phyloP scores from a whole-genome alignment of 2,888 invertebrate species.

The Scaptomyza flava region DNA sequence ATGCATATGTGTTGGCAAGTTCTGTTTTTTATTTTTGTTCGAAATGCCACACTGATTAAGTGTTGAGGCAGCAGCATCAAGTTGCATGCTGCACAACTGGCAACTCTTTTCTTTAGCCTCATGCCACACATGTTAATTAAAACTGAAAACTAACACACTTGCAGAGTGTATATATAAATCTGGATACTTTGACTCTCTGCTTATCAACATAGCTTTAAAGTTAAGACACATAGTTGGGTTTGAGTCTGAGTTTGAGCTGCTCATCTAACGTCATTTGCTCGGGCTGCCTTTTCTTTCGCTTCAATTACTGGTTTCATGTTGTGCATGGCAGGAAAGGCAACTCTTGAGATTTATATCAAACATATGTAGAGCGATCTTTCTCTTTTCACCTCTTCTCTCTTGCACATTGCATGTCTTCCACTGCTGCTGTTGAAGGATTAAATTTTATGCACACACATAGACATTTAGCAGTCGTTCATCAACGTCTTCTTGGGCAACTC shows the following conservation, averaged over 20 bases:
- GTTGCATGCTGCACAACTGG: constrained; percentile 25
- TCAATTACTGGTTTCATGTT: constrained; percentile 80
- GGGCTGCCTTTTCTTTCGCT: constrained; percentile 74
- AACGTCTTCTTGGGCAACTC: constrained; percentile 54
- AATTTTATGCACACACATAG: constrained; percentile 53
- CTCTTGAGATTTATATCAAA: constrained; percentile 75
- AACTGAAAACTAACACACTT: constrained; percentile 60
- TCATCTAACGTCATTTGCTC: constrained; percentile 46
- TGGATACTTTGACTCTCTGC: background rate
- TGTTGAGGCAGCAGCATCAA: constrained; percentile 28
- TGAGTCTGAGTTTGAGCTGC: constrained; percentile 12
- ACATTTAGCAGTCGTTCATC: constrained; percentile 62
- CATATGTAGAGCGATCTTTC: constrained; percentile 57
- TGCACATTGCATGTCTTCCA: constrained; percentile 61
- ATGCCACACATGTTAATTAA: constrained; percentile 74
- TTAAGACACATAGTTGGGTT: constrained; percentile 1
- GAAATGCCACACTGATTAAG: constrained; percentile 53
- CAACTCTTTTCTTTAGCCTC: constrained; percentile 43
- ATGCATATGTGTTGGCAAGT: constrained; percentile 57
- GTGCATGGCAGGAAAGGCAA: constrained; percentile 56
- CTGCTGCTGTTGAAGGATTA: constrained; percentile 64
- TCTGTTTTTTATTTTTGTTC: constrained; percentile 4
- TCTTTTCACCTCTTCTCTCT: background rate
- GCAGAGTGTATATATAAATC: background rate
- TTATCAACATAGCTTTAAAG: constrained; percentile 35